Percentiles rank a stretch among this genome's conserved stretches.
These are phyloP conservation scores for Chrysolina oricalcia DNA, from an alignment of 2,888 invertebrate genomes.

Conservation along the genomic window DNA sequence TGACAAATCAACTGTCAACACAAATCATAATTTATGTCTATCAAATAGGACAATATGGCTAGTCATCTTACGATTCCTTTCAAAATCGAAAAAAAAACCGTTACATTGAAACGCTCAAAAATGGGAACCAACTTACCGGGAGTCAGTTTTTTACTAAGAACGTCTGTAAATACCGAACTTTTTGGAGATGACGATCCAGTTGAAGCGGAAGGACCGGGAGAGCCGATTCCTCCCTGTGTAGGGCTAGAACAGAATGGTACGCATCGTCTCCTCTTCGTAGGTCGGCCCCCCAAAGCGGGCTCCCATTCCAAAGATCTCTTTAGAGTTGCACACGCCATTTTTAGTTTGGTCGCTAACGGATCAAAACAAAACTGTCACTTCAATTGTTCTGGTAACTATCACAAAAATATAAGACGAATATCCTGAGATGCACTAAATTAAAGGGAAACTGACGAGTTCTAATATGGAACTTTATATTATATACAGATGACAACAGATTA, in stretches of 20 bases:
- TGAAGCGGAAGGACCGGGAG: slow-evolving; percentile 63
- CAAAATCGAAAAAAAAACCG: slow-evolving; percentile 7
- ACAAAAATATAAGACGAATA: slow-evolving; percentile 53
- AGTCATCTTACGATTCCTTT: not conserved
- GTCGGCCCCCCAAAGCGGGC: slow-evolving; percentile 88
- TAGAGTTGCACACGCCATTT: slow-evolving; percentile 98
- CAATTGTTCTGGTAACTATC: slow-evolving; percentile 58
- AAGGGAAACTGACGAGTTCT: slow-evolving; percentile 27
- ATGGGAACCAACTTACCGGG: slow-evolving; percentile 80
- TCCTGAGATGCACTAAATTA: slow-evolving; percentile 40
- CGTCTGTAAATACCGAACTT: slow-evolving; percentile 87
- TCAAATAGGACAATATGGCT: not conserved
- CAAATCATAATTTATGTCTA: slow-evolving; percentile 46
- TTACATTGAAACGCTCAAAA: not conserved
- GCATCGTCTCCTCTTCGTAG: slow-evolving; percentile 93
- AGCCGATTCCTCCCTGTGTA: slow-evolving; percentile 66
- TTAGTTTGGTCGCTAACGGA: slow-evolving; percentile 68
- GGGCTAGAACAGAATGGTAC: slow-evolving; percentile 87
- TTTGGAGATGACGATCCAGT: slow-evolving; percentile 69
- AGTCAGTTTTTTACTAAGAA: slow-evolving; percentile 82
- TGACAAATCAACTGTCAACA: slow-evolving; percentile 65
- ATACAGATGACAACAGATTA: slow-evolving; percentile 48
- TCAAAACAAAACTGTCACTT: slow-evolving; percentile 63
- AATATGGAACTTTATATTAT: slow-evolving; percentile 21
- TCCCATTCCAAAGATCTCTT: slow-evolving; percentile 97